Conservation (phyloP, 2,888 invertebrate genomes). For the Clunio marinus region DNA sequence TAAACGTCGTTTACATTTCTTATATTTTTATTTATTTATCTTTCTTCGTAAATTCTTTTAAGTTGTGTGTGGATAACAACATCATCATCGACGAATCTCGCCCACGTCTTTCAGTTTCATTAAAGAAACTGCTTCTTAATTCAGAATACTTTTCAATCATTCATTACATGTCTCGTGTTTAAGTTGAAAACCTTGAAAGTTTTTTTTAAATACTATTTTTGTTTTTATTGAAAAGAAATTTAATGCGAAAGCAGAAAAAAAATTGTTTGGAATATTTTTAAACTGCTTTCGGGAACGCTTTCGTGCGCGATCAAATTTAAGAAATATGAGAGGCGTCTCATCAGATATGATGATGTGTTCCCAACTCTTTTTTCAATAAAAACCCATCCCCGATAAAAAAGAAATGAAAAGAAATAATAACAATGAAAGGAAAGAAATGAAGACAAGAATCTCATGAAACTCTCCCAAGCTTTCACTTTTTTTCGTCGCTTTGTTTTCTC, state of each 20-base stretch:
- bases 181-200: conserved; percentile 34
- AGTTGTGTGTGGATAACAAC: not conserved
- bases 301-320: conserved; percentile 21
- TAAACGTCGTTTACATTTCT: conserved; percentile 3
- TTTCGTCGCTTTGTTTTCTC: conserved; percentile 6
- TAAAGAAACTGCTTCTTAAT: conserved; percentile 10
- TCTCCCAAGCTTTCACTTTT: conserved; percentile 36
- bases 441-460: not conserved
- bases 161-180: conserved; percentile 26
- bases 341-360: not conserved
- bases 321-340: conserved; percentile 39
- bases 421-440: not conserved
- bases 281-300: conserved; percentile 12
- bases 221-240: conserved; percentile 24
- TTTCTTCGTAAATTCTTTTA: no score
- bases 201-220: not conserved
- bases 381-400: conserved; percentile 17
- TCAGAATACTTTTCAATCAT: conserved; percentile 36
- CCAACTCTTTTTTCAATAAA: not conserved
- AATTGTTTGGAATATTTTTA: conserved; percentile 29
- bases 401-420: not conserved
- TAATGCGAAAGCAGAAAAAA: not conserved
- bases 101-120: conserved; percentile 8
- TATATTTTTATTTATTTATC: no score
- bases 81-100: conserved; percentile 8